Conservation (phyloP, 2,113 vertebrate species). For the Bujurquina vittata region DNA sequence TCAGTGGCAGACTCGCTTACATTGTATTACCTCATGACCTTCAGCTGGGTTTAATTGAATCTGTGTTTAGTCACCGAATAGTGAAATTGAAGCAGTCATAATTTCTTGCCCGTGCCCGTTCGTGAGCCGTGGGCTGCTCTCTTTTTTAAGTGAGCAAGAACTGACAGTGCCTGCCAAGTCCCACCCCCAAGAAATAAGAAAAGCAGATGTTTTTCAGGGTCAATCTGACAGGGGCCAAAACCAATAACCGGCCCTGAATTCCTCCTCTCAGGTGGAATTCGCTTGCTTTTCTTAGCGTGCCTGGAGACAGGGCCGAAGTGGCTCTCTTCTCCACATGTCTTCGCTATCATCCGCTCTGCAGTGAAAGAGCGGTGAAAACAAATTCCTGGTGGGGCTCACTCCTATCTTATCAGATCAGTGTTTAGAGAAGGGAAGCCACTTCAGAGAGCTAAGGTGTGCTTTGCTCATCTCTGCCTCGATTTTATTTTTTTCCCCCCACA, state of each 20-base stretch:
- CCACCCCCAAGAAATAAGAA: constrained; percentile 46
- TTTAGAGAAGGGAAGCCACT: constrained; percentile 68
- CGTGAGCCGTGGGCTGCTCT: constrained; percentile 40
- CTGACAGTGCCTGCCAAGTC: constrained; percentile 28
- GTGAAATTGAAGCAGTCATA: constrained; percentile 52
- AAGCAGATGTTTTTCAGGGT: constrained; percentile 56
- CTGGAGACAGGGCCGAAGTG: constrained; percentile 45
- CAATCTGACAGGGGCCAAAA: constrained; percentile 34
- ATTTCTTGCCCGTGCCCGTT: constrained; percentile 48
- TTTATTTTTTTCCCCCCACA: neutral
- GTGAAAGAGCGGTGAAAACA: constrained; percentile 53
- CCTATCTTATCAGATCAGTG: constrained; percentile 74
- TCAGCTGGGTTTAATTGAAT: constrained; percentile 67
- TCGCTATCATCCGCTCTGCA: constrained; percentile 36
- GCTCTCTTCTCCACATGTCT: constrained; percentile 17
- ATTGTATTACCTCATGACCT: constrained; percentile 68
- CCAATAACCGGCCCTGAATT: constrained; percentile 33
- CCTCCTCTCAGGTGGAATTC: constrained; percentile 21
- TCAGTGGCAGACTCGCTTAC: constrained; percentile 35
- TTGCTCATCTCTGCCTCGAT: constrained; percentile 29
- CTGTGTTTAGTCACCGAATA: constrained; percentile 62
- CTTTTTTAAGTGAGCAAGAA: constrained; percentile 6
- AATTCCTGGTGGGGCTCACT: constrained; percentile 64
- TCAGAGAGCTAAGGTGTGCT: constrained; percentile 54
- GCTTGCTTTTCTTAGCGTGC: constrained; percentile 5